These are phyloP conservation scores for Microcebus murinus DNA, from an alignment of 2,113 vertebrate species.

Conservation along the genomic window DNA sequence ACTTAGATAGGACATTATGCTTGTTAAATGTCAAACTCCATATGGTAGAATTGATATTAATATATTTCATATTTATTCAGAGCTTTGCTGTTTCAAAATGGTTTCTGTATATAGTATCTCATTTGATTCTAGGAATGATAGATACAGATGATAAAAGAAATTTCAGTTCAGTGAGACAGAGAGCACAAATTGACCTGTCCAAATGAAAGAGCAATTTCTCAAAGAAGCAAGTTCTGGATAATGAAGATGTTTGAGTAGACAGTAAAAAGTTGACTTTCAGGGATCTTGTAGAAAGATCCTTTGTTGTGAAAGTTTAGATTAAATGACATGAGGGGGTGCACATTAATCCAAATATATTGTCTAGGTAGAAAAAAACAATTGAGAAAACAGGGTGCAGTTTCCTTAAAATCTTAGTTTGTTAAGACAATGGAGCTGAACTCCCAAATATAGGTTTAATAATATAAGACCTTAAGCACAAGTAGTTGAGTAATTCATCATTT, in stretches of 20 bases:
- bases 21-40: neutral
- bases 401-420: neutral
- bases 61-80: neutral
- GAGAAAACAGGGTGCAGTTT: neutral
- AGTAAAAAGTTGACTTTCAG: neutral
- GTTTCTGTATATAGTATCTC: neutral
- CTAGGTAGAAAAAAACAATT: neutral
- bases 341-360: neutral
- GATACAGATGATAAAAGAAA: neutral
- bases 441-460: neutral
- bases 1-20: neutral
- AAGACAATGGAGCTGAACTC: neutral
- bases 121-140: neutral
- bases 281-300: conserved; percentile 1
- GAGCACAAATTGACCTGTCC: neutral
- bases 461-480: neutral
- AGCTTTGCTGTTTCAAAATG: neutral
- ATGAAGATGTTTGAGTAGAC: neutral
- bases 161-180: neutral
- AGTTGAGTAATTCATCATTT: neutral
- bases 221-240: neutral
- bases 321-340: neutral
- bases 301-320: neutral
- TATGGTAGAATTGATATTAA: neutral
- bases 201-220: neutral